Evolutionary conservation across 2,888 invertebrate genomes (phyloP), one percentile per base, ranked within the genome.

Genomic region (Timema cristinae): DNA sequence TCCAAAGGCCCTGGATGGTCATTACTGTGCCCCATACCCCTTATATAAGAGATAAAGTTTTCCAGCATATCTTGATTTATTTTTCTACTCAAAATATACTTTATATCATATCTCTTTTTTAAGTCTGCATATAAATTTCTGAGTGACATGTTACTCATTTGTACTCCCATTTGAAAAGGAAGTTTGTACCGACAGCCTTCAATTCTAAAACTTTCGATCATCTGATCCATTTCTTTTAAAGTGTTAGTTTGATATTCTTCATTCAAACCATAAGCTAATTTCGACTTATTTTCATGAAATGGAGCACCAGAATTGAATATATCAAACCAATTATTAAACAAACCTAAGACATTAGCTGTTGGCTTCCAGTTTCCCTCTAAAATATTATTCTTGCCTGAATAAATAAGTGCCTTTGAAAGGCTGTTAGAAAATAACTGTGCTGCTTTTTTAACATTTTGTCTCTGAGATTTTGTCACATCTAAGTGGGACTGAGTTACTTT

Each of bases 381-480:
- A 16, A n/a, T 8, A 16, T 59, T 59, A 59, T 59, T 59, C 32
- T 59, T 7, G 8, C 56, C 56, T 13, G 56, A 8, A 56, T 56
- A 56, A 15, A 56, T 15, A n/a, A 56, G 56, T 56, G 56, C 56
- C 16, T 56, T 56, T n/a, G 56, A 56, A 11, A 56, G 56, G 16
- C 56, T 56, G 56, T 56, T 56, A 13, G 56, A 56, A 56, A 56
- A 56, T 16, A 56, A 11, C 13, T 56, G 56, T 56, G 56, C 56
- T 56, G 56, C 56, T 15, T 15, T n/a, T 56, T 56, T 56, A 13
- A 56, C 8, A 56, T 56, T 56, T 16, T 56, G 8, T 16, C 56
- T 56, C 16, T 56, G 56, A 11, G 56, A 15, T 11, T 56, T 56
- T 56, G 56, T 7, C 13, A 56, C 56, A 13, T 56, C 56, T 56